Conservation (phyloP, 1,140 invertebrate genomes). For the Adoxophyes honmai region DNA sequence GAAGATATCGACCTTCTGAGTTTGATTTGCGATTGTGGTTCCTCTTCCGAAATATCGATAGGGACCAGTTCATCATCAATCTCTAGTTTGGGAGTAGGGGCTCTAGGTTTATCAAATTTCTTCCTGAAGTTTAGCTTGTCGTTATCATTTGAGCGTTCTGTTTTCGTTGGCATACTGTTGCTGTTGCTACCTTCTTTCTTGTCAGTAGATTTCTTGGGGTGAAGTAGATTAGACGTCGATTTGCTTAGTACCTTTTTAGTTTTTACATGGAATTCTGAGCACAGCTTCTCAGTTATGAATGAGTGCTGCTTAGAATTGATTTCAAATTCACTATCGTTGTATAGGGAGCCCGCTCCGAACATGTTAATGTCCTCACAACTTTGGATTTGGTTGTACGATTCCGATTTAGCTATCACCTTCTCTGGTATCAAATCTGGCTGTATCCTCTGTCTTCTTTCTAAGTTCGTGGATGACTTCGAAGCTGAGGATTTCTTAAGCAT, state of each 20-base stretch:
- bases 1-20: slow-evolving; percentile 72
- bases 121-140: slow-evolving; percentile 69
- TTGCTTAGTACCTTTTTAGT: slow-evolving; percentile 79
- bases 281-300: slow-evolving; percentile 79
- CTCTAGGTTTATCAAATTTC: slow-evolving; percentile 68
- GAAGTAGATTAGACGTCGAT: slow-evolving; percentile 79
- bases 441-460: slow-evolving; percentile 72
- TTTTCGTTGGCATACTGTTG: slow-evolving; percentile 72
- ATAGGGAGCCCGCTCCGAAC: slow-evolving; percentile 69
- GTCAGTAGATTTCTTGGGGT: slow-evolving; percentile 69
- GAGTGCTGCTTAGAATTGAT: slow-evolving; percentile 77
- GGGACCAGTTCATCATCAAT: slow-evolving; percentile 51
- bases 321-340: slow-evolving; percentile 70
- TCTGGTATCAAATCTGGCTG: slow-evolving; percentile 75
- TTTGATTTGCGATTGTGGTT: slow-evolving; percentile 58
- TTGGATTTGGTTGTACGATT: slow-evolving; percentile 75
- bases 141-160: slow-evolving; percentile 48
- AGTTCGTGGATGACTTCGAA: slow-evolving; percentile 66
- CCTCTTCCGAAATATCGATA: slow-evolving; percentile 63
- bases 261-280: slow-evolving; percentile 80
- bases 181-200: slow-evolving; percentile 67
- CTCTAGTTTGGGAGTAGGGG: slow-evolving; percentile 65
- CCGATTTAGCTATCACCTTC: slow-evolving; percentile 70
- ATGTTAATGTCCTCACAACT: slow-evolving; percentile 76
- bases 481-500: slow-evolving; percentile 69